Conservation (phyloP, 2,797 vertebrate species). For the Pangasius larnaudii region DNA sequence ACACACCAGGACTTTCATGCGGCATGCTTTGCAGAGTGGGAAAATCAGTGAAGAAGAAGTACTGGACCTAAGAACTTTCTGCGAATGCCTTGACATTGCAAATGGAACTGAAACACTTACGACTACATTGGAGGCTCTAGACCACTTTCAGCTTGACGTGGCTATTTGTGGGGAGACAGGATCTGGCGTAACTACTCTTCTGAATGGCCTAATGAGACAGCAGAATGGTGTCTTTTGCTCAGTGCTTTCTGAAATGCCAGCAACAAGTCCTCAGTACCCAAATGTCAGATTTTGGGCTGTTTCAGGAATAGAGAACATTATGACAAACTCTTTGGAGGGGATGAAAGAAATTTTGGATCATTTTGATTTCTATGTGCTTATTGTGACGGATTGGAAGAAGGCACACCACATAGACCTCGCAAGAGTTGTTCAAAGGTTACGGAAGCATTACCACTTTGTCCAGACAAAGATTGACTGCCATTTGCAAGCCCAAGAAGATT, state of each 20-base stretch:
- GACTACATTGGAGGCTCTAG: constrained; percentile 37
- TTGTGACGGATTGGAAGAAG: constrained; percentile 46
- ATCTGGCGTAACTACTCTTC: constrained; percentile 45
- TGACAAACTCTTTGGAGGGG: background rate
- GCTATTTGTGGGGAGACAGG: constrained; percentile 46
- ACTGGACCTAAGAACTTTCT: constrained; percentile 27
- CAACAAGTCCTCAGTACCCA: constrained; percentile 36
- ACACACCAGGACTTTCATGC: background rate
- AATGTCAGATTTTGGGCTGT: constrained; percentile 53
- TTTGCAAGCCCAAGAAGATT: constrained; percentile 33
- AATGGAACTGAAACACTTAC: constrained; percentile 19
- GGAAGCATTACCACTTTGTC: constrained; percentile 47
- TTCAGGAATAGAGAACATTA: constrained; percentile 42
- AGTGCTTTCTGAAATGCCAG: constrained; percentile 11
- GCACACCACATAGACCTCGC: constrained; percentile 42
- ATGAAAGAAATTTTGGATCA: constrained; percentile 16
- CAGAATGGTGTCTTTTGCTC: background rate
- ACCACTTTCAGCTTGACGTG: constrained; percentile 51
- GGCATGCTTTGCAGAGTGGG: constrained; percentile 20
- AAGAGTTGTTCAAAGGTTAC: constrained; percentile 34
- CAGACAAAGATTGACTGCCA: constrained; percentile 49
- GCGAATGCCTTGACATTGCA: constrained; percentile 1
- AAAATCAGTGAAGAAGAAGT: constrained; percentile 46
- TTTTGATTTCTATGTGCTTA: constrained; percentile 52
- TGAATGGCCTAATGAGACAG: constrained; percentile 35